phyloP scores from a whole-genome alignment of 1,140 invertebrate species.

The Venturia canescens region DNA sequence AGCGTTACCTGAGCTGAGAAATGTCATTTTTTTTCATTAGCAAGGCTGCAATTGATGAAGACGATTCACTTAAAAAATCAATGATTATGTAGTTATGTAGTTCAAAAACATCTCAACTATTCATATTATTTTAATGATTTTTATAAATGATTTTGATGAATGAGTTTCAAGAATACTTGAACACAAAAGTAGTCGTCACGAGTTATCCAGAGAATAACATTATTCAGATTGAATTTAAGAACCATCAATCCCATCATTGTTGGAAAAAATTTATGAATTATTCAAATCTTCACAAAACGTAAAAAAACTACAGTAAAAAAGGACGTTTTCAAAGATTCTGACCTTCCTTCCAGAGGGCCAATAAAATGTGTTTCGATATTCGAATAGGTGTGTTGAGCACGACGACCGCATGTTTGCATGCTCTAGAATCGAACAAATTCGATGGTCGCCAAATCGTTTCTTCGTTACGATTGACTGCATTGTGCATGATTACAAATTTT shows the following conservation, averaged over 20 bases:
- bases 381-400: slow-evolving; percentile 77
- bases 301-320: neutral
- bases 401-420: slow-evolving; percentile 73
- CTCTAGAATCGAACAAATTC: slow-evolving; percentile 51
- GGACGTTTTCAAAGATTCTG: slow-evolving; percentile 43
- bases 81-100: too few species aligned
- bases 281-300: neutral
- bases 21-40: slow-evolving; percentile 51
- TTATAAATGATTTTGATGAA: too few species aligned
- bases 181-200: too few species aligned
- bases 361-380: slow-evolving; percentile 68
- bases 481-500: slow-evolving; percentile 49
- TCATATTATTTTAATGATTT: too few species aligned
- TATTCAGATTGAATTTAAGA: too few species aligned
- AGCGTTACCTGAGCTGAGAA: slow-evolving; percentile 80
- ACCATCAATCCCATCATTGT: too few species aligned
- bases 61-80: neutral
- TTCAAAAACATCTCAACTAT: too few species aligned
- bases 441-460: slow-evolving; percentile 61
- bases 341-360: slow-evolving; percentile 78
- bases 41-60: slow-evolving; percentile 2
- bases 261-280: too few species aligned
- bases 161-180: too few species aligned
- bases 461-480: neutral
- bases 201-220: too few species aligned